phyloP scores from a whole-genome alignment of 1,140 invertebrate species.

The Linepithema humile region DNA sequence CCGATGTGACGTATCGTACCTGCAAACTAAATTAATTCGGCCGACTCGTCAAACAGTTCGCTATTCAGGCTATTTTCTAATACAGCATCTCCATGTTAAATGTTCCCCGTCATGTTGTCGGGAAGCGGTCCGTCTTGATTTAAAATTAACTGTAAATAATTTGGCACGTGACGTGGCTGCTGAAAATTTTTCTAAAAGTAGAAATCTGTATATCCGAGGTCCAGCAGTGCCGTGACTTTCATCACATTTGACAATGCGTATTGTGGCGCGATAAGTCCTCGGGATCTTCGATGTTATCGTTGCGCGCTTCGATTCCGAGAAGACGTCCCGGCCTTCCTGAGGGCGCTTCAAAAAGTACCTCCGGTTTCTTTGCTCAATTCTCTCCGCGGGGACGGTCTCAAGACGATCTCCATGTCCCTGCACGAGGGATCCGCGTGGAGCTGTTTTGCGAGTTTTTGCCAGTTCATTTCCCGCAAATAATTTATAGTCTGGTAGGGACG shows the following conservation, averaged over 20 bases:
- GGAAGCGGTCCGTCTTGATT: neutral
- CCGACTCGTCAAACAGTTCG: conserved; percentile 18
- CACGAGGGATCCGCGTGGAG: conserved; percentile 28
- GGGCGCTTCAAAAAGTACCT: conserved; percentile 72
- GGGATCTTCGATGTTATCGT: neutral
- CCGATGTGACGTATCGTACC: conserved; percentile 23
- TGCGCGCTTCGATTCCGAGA: conserved; percentile 68
- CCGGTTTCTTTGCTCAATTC: conserved; percentile 76
- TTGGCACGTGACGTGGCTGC: no score
- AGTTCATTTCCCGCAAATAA: conserved; percentile 61
- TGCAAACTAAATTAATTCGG: conserved; percentile 57
- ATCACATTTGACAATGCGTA: no score
- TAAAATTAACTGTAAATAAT: no score
- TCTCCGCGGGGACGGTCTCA: conserved; percentile 57
- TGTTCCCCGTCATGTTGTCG: neutral
- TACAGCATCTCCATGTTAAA: conserved; percentile 6
- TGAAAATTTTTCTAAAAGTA: no score
- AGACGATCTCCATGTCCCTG: conserved; percentile 54
- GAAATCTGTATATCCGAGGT: no score
- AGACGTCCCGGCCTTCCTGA: conserved; percentile 78
- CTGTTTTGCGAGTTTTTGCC: conserved; percentile 68
- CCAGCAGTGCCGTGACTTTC: no score
- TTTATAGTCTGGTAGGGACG: conserved; percentile 46
- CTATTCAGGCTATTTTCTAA: conserved; percentile 26
- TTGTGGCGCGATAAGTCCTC: neutral